A percentile compares a stretch with the other conserved stretches of the same genome.
Evolutionary conservation across 2,888 invertebrate genomes (phyloP).

Genomic region (Drosophila affinis): DNA sequence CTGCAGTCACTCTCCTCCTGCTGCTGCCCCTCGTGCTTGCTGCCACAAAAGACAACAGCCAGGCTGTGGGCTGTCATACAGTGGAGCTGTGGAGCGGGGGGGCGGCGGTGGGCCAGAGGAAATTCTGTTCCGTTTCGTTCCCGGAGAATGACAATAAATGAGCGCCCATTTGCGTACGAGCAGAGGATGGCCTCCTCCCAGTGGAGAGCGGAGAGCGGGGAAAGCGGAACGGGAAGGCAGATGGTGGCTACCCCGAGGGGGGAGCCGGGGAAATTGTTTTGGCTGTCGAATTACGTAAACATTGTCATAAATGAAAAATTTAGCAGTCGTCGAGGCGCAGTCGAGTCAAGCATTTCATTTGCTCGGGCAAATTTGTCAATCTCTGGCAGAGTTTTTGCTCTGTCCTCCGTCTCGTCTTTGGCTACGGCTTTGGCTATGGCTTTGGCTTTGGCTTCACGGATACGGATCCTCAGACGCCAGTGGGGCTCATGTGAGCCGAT

Average conservation of each 20-base stretch:
- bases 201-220: neutral
- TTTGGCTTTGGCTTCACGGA: constrained; percentile 14
- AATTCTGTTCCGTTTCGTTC: constrained; percentile 9
- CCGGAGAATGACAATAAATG: constrained; percentile 63
- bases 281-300: constrained; percentile 78
- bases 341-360: constrained; percentile 62
- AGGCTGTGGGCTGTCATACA: constrained; percentile 2
- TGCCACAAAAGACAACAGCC: constrained; percentile 45
- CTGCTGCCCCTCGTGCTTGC: neutral
- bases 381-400: constrained; percentile 45
- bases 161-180: constrained; percentile 64
- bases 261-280: constrained; percentile 60
- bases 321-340: constrained; percentile 26
- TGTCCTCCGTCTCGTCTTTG: constrained; percentile 15
- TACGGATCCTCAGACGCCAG: constrained; percentile 44
- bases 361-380: constrained; percentile 74
- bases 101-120: neutral
- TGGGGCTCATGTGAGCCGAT: constrained; percentile 52
- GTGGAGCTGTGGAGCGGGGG: too few species aligned
- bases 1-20: neutral
- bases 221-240: constrained; percentile 1
- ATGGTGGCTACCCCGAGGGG: neutral
- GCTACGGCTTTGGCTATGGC: constrained; percentile 23
- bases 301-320: constrained; percentile 80
- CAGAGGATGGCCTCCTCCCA: constrained; percentile 24